Base-by-base conservation (phyloP, 2,113 vertebrate species). In the Mormoops blainvillei region DNA sequence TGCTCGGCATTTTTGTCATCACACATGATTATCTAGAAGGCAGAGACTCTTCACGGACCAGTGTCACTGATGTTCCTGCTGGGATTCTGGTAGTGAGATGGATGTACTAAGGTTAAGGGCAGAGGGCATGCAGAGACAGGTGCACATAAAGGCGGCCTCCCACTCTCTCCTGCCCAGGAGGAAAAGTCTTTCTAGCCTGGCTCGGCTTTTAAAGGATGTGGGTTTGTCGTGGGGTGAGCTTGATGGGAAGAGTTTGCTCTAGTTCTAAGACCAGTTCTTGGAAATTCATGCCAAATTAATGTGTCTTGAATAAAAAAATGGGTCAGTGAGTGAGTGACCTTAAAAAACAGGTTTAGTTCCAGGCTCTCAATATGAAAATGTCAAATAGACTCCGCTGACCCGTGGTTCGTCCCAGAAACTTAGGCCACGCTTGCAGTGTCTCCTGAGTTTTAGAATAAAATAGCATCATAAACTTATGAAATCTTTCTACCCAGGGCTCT, bases 391-490 rank as follows among this genome's bases (percentile, higher is more conserved):
- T 67, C 33, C 9, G 3, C 3, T 85, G 78, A 28, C 58, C 22
- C 43, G 16, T 4, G 19, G 11, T 54, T 58, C 14, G 28, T 68
- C 33, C 48, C 16, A n/a, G 33, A 26, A 67, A 22, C 26, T 45
- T 20, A 48, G 20, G 16, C 41, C 71, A 78, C 2, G 11, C 28
- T 33, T 28, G 4, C 1, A 5, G 14, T 50, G 16, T 48, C 58
- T 67, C 43, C 58, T 68, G 41, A 83, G 41, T 68, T 87, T 68
- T 50, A 56, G 38, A 67, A 95, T 74, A 67, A 88, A 76, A 88
- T 28, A 15, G 16, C 56, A 13, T 87, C 10, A 33, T 24, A 50
- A 81, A 74, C 14, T 61, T 43, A 52, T 18, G 33, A 38, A 36
- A 11, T 36, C 36, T 70, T 77, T 80, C 52, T 10, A 71, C 36